Conservation (phyloP, 2,888 invertebrate species). For the Enchytraeus crypticus region DNA sequence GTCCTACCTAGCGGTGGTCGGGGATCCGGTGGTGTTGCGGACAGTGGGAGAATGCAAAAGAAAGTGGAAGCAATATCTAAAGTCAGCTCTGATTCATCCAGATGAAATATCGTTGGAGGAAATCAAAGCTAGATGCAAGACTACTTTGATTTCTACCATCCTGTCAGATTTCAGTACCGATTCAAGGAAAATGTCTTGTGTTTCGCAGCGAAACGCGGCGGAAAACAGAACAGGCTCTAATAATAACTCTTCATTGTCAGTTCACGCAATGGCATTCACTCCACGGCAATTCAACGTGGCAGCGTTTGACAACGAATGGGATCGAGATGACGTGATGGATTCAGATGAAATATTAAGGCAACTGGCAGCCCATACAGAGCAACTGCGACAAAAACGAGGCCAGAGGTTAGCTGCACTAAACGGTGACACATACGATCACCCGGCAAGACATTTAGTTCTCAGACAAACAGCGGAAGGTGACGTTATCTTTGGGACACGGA, state of each 20-base stretch:
- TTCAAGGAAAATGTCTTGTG: not conserved
- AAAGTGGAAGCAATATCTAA: conserved; percentile 19
- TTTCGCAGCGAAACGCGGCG: conserved; percentile 12
- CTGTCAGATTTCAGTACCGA: not conserved
- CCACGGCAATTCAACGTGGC: too few species aligned
- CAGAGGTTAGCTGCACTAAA: too few species aligned
- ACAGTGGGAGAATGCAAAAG: conserved; percentile 67
- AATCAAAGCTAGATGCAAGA: not conserved
- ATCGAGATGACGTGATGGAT: conserved; percentile 26
- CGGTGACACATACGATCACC: too few species aligned
- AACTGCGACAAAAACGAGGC: too few species aligned
- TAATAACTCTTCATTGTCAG: too few species aligned
- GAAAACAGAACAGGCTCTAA: too few species aligned
- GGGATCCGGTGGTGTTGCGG: conserved; percentile 72
- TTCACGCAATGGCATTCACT: too few species aligned
- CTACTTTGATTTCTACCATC: not conserved
- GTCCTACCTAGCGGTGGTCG: conserved; percentile 60
- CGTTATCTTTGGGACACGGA: too few species aligned
- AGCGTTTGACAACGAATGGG: too few species aligned
- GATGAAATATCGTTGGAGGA: not conserved
- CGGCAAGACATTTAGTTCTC: too few species aligned
- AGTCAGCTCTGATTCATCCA: conserved; percentile 1
- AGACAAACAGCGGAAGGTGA: too few species aligned
- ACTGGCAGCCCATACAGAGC: too few species aligned
- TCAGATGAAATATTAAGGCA: conserved; percentile 35